phyloP scores from a whole-genome alignment of 2,888 invertebrate genomes.

The Carterocephalus palaemon region DNA sequence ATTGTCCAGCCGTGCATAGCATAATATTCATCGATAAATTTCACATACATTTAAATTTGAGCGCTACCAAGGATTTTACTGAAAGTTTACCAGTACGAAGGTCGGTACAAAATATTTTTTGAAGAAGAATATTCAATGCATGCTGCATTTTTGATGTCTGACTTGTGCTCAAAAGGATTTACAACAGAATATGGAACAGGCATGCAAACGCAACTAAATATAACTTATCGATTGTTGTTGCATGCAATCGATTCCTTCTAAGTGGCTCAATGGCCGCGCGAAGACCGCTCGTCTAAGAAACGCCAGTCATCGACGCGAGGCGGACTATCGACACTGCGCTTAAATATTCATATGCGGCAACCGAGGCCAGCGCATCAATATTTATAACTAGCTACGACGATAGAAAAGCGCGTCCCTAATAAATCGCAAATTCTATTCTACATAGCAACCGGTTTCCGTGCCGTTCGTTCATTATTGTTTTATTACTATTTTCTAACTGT shows the following conservation, averaged over 20 bases:
- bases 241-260: conserved; percentile 9
- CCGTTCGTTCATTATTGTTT: conserved; percentile 20
- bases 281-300: conserved; percentile 39
- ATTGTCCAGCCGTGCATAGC: conserved; percentile 17
- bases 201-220: too few species aligned
- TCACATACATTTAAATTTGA: conserved; percentile 12
- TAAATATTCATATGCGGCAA: conserved; percentile 60
- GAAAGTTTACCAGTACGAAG: too few species aligned
- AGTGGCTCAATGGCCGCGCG: not conserved
- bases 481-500: not conserved
- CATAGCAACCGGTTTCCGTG: conserved; percentile 14
- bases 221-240: conserved; percentile 9
- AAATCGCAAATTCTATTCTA: conserved; percentile 39
- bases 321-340: conserved; percentile 48
- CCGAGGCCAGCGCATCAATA: conserved; percentile 56
- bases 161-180: conserved; percentile 6
- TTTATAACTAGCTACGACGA: conserved; percentile 42
- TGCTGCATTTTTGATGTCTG: too few species aligned
- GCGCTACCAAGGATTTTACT: too few species aligned
- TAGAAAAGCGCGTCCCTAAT: conserved; percentile 50
- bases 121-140: too few species aligned
- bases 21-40: conserved; percentile 15
- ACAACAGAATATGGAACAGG: conserved; percentile 5
- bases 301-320: conserved; percentile 41
- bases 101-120: too few species aligned